Percentiles rank a stretch among this genome's conserved stretches.
These are phyloP conservation scores for Pipra filicauda DNA, from an alignment of 2,113 vertebrate species.

Conservation along the genomic window DNA sequence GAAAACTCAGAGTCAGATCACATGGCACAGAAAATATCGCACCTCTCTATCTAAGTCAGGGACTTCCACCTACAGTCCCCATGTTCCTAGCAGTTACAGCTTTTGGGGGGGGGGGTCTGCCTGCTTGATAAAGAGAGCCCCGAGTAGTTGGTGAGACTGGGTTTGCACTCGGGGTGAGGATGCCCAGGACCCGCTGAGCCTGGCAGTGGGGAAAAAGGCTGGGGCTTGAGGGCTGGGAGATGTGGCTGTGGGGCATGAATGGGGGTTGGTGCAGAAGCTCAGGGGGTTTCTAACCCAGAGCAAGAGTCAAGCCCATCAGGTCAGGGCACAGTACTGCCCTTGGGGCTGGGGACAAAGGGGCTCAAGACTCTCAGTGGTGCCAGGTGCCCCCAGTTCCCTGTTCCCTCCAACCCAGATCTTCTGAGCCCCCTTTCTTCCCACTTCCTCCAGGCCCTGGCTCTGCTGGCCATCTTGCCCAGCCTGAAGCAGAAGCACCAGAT, in stretches of 20 bases:
- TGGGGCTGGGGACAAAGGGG: background rate
- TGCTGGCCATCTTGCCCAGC: background rate
- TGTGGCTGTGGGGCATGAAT: background rate
- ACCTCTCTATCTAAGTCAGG: too few species aligned
- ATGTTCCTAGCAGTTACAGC: background rate
- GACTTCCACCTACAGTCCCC: rapidly evolving
- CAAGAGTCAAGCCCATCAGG: background rate
- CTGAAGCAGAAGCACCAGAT: background rate
- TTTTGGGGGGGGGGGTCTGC: background rate
- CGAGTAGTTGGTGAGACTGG: background rate
- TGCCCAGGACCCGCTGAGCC: background rate
- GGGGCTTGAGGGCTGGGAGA: background rate
- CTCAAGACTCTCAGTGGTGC: background rate
- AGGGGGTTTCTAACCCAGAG: background rate
- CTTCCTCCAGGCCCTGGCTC: background rate
- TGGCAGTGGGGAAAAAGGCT: background rate
- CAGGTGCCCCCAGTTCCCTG: too few species aligned
- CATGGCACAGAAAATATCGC: background rate
- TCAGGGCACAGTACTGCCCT: background rate
- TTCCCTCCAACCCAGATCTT: background rate
- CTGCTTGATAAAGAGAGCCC: background rate
- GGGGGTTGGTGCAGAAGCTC: background rate
- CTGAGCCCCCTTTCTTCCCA: background rate
- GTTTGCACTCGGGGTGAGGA: background rate
- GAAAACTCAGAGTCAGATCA: background rate